These are phyloP conservation scores for Tinea pellionella DNA, from an alignment of 2,888 invertebrate species.

Conservation along the genomic window DNA sequence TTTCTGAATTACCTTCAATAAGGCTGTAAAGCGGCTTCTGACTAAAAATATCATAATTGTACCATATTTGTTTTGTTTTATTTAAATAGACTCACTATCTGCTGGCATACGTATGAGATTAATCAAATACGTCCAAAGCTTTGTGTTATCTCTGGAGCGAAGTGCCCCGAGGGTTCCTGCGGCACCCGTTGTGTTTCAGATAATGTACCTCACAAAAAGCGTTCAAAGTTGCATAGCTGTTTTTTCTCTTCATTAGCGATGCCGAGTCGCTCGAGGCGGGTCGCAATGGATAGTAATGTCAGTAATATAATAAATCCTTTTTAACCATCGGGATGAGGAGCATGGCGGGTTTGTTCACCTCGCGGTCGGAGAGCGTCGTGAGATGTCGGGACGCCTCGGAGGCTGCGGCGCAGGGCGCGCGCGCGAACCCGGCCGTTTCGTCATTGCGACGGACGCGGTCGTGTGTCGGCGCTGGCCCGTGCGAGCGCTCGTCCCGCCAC, in stretches of 20 bases:
- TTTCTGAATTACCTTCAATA: conserved; percentile 30
- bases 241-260: not conserved
- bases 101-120: not conserved
- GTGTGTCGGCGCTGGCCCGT: conserved; percentile 63
- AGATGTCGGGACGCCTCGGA: conserved; percentile 51
- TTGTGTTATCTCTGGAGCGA: not conserved
- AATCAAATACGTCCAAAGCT: not conserved
- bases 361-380: conserved; percentile 44
- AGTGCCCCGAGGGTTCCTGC: not conserved
- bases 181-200: not conserved
- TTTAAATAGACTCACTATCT: not conserved
- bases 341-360: conserved; percentile 58
- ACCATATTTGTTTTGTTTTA: not conserved
- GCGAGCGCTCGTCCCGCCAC: conserved; percentile 46
- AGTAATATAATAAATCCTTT: conserved; percentile 47
- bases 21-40: not conserved
- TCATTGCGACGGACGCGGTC: conserved; percentile 68
- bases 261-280: not conserved
- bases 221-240: not conserved
- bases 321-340: conserved; percentile 35
- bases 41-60: not conserved
- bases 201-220: not conserved
- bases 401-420: conserved; percentile 61
- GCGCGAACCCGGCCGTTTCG: conserved; percentile 68
- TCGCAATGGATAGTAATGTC: not conserved